phyloP scores from a whole-genome alignment of 2,113 vertebrate genomes.

The Salvator merianae region DNA sequence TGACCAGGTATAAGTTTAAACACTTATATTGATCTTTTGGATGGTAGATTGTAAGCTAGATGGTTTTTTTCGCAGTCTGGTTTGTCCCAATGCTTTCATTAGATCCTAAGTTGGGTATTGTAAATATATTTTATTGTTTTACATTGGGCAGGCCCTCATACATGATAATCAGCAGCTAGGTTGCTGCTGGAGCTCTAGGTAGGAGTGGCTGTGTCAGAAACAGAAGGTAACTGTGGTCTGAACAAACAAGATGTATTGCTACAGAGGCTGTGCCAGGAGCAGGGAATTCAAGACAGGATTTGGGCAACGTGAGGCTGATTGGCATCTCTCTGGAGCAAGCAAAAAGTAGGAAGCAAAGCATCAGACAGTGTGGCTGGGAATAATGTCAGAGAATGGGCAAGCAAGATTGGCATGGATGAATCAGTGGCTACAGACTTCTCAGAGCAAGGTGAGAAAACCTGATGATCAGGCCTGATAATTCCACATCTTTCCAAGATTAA shows the following conservation, averaged over 20 bases:
- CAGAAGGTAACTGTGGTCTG: neutral
- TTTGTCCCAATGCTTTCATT: too few species aligned
- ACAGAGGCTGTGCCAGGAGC: neutral
- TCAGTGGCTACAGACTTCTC: neutral
- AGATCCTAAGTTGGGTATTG: too few species aligned
- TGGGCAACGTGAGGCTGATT: neutral
- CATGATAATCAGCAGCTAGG: too few species aligned
- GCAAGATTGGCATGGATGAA: too few species aligned
- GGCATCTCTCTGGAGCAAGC: neutral
- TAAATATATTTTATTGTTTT: too few species aligned
- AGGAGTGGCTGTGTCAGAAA: neutral
- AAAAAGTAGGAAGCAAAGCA: neutral
- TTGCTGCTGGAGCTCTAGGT: neutral
- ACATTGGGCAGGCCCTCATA: too few species aligned
- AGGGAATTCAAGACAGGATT: neutral
- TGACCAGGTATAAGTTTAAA: too few species aligned
- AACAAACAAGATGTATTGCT: neutral
- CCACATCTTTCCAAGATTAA: too few species aligned
- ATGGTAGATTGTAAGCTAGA: too few species aligned
- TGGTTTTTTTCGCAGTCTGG: too few species aligned
- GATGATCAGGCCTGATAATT: neutral
- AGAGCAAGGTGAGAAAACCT: neutral
- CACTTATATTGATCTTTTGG: too few species aligned
- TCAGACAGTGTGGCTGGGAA: neutral
- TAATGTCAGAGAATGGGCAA: too few species aligned